Percentiles rank a stretch among this genome's conserved stretches.
Evolutionary conservation across 2,797 vertebrate species (phyloP).

Genomic region (Chelmon rostratus): DNA sequence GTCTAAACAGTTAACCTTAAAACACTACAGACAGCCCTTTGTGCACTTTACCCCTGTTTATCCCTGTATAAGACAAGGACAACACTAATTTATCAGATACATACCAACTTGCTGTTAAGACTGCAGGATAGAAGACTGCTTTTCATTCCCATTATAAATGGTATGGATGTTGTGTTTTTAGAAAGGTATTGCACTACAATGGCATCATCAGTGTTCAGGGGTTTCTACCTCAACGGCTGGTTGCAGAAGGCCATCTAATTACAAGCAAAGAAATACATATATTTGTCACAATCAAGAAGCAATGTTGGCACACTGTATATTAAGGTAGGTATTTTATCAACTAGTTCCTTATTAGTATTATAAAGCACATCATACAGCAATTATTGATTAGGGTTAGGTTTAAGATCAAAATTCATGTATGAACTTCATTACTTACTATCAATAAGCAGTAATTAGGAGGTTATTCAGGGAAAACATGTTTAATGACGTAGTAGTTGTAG

Average conservation of each 20-base stretch:
- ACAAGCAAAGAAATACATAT: not conserved
- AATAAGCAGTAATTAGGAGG: no score
- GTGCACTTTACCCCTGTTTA: constrained; percentile 28
- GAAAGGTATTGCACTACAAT: no score
- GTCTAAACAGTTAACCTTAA: constrained; percentile 8
- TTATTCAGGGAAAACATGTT: no score
- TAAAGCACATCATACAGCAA: no score
- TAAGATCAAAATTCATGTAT: no score
- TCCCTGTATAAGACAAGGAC: not conserved
- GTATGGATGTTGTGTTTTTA: not conserved
- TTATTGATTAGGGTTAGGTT: no score
- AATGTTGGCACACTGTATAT: no score
- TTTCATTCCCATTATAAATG: not conserved
- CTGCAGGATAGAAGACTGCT: not conserved
- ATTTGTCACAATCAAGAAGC: not conserved
- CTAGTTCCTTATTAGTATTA: no score
- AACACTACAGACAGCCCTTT: constrained; percentile 38
- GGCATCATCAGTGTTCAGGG: not conserved
- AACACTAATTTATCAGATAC: not conserved
- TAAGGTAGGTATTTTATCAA: no score
- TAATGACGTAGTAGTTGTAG: no score
- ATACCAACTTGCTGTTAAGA: not conserved
- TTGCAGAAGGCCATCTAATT: not conserved
- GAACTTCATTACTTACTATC: no score
- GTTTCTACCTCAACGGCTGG: not conserved